Percentiles rank a stretch among this genome's conserved stretches.
These are phyloP conservation scores for Drosophila obscura DNA, from an alignment of 1,140 invertebrate genomes.

Conservation along the genomic window DNA sequence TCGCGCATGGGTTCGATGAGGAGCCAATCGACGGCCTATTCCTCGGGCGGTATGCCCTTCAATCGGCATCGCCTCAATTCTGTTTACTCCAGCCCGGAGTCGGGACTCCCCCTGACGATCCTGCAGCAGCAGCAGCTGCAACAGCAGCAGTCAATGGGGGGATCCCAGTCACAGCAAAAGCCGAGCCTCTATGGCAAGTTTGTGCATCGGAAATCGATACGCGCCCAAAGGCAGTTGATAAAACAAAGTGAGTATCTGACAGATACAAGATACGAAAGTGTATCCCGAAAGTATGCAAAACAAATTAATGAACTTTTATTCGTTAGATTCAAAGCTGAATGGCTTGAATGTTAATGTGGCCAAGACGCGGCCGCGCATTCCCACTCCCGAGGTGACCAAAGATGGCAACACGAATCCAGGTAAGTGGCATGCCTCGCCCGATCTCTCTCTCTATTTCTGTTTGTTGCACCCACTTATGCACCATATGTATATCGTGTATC, in stretches of 20 bases:
- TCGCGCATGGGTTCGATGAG: conserved; percentile 92
- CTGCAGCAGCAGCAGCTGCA: conserved; percentile 81
- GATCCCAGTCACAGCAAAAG: conserved; percentile 84
- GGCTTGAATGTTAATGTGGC: conserved; percentile 87
- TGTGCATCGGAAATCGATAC: conserved; percentile 90
- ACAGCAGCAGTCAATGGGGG: conserved; percentile 65
- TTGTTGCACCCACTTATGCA: conserved; percentile 27
- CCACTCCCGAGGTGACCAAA: conserved; percentile 93
- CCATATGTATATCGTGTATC: neutral
- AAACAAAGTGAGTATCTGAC: conserved; percentile 86
- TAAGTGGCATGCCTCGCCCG: conserved; percentile 32
- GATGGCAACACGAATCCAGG: conserved; percentile 86
- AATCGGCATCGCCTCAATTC: conserved; percentile 88
- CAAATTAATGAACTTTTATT: neutral
- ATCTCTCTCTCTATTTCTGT: conserved; percentile 3
- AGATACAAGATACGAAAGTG: no score
- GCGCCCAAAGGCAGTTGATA: conserved; percentile 87
- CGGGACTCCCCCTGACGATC: conserved; percentile 84
- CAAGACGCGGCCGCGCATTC: conserved; percentile 91
- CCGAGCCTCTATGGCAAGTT: conserved; percentile 92
- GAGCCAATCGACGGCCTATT: conserved; percentile 92
- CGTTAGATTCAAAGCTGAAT: conserved; percentile 84
- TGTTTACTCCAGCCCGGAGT: conserved; percentile 92
- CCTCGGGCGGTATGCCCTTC: conserved; percentile 91
- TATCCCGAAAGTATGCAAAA: conserved; percentile 23